Conservation (phyloP, 2,797 vertebrate genomes). For the Liparis tanakae region DNA sequence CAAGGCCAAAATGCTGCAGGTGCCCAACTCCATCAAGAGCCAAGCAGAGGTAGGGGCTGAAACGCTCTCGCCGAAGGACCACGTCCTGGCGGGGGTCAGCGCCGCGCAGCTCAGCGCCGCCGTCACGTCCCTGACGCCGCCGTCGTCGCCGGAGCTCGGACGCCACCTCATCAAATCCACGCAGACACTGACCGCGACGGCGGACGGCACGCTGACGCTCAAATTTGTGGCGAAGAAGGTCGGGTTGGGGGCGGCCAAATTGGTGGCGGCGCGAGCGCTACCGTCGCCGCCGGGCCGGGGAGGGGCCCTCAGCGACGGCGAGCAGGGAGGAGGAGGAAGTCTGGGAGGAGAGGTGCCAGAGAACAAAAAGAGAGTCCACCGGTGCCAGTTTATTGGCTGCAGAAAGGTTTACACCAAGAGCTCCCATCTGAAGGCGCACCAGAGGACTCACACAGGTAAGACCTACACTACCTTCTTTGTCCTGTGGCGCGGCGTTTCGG, state of each 20-base stretch:
- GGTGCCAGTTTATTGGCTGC: conserved; percentile 96
- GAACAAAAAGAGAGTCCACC: conserved; percentile 96
- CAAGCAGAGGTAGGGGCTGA: conserved; percentile 48
- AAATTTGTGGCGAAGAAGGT: conserved; percentile 93
- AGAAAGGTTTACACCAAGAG: conserved; percentile 98
- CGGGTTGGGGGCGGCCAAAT: conserved; percentile 86
- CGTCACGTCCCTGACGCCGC: conserved; percentile 93
- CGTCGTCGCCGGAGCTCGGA: conserved; percentile 94
- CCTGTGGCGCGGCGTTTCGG: not conserved
- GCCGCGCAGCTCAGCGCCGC: conserved; percentile 94
- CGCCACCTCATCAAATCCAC: conserved; percentile 92
- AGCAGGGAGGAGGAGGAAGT: conserved; percentile 82
- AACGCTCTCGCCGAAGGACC: conserved; percentile 78
- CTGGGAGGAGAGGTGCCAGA: conserved; percentile 87
- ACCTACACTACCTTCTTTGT: conserved; percentile 1
- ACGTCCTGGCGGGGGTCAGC: conserved; percentile 75
- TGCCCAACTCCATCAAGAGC: conserved; percentile 59
- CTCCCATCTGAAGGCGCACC: conserved; percentile 96
- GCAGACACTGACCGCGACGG: conserved; percentile 88
- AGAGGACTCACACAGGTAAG: conserved; percentile 97
- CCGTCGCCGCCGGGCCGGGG: conserved; percentile 85
- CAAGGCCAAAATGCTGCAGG: conserved; percentile 84
- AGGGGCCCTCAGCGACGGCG: conserved; percentile 89
- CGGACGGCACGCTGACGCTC: conserved; percentile 90
- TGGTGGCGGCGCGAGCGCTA: conserved; percentile 80